Conservation (phyloP, 2,797 vertebrate genomes). For the Champsocephalus gunnari region DNA sequence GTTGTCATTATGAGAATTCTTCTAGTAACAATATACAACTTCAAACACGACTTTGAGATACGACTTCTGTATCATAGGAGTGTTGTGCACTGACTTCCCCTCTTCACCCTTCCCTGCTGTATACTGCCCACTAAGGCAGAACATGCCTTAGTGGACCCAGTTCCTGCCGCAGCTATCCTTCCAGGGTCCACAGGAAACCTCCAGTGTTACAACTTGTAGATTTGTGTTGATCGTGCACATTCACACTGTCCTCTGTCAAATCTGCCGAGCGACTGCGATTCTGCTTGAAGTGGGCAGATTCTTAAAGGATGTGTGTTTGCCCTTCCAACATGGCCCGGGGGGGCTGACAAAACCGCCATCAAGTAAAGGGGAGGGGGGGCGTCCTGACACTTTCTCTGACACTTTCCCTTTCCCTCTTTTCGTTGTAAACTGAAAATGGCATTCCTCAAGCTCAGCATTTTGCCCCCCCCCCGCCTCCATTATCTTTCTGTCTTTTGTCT, state of each 20-base stretch:
- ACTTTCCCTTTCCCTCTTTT: slow-evolving; percentile 65
- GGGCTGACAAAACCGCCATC: slow-evolving; percentile 52
- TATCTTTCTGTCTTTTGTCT: slow-evolving; percentile 68
- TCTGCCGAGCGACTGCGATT: slow-evolving; percentile 55
- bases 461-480: slow-evolving; percentile 32
- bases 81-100: neutral
- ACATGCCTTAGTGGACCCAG: slow-evolving; percentile 33
- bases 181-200: slow-evolving; percentile 45
- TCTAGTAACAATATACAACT: neutral
- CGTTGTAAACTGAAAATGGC: slow-evolving; percentile 76
- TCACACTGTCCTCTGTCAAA: slow-evolving; percentile 49
- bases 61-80: too few species aligned
- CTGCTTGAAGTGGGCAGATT: slow-evolving; percentile 53
- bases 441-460: slow-evolving; percentile 78
- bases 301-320: slow-evolving; percentile 72
- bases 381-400: slow-evolving; percentile 73
- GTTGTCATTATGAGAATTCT: too few species aligned
- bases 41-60: neutral
- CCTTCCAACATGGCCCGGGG: slow-evolving; percentile 58
- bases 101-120: neutral
- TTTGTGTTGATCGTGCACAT: slow-evolving; percentile 69
- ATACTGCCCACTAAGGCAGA: slow-evolving; percentile 30
- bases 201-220: neutral
- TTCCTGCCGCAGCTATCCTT: slow-evolving; percentile 42
- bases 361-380: slow-evolving; percentile 20